phyloP scores from a whole-genome alignment of 2,888 invertebrate genomes.

The Gerris lacustris region DNA sequence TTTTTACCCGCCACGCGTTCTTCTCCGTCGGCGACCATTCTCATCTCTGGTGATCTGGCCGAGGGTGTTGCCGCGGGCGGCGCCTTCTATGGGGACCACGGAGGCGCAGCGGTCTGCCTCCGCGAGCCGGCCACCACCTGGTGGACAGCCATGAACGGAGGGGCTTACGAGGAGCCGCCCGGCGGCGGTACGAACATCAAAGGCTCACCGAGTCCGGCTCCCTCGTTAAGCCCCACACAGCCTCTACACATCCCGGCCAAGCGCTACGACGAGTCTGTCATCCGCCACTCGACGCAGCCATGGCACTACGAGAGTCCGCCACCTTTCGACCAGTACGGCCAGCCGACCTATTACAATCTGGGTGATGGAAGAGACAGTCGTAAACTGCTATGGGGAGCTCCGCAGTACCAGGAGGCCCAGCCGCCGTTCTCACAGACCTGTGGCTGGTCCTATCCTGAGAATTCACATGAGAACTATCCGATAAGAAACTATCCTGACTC shows the following conservation, averaged over 20 bases:
- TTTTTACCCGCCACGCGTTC: constrained; percentile 51
- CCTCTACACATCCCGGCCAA: constrained; percentile 83
- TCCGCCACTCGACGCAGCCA: constrained; percentile 56
- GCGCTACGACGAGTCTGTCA: constrained; percentile 51
- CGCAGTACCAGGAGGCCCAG: constrained; percentile 2
- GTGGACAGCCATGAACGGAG: constrained; percentile 74
- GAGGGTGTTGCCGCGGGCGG: constrained; percentile 57
- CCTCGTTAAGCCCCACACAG: constrained; percentile 51
- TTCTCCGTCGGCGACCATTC: constrained; percentile 41
- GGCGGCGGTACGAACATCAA: constrained; percentile 37
- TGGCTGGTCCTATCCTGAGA: constrained; percentile 52
- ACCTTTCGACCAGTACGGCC: constrained; percentile 53
- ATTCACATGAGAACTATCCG: constrained; percentile 56
- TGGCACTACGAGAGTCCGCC: constrained; percentile 60
- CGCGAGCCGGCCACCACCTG: constrained; percentile 70
- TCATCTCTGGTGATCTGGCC: constrained; percentile 35
- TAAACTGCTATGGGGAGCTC: background rate
- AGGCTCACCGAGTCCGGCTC: constrained; percentile 46
- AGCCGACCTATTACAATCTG: constrained; percentile 63
- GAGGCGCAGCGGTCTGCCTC: constrained; percentile 45
- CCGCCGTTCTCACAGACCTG: constrained; percentile 47
- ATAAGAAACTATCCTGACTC: constrained; percentile 60
- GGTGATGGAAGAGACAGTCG: constrained; percentile 37
- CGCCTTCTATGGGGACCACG: constrained; percentile 58
- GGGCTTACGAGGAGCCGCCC: constrained; percentile 53